Percentiles rank a stretch among this genome's conserved stretches.
phyloP scores from a whole-genome alignment of 2,888 invertebrate genomes.

The Rhingia rostrata region DNA sequence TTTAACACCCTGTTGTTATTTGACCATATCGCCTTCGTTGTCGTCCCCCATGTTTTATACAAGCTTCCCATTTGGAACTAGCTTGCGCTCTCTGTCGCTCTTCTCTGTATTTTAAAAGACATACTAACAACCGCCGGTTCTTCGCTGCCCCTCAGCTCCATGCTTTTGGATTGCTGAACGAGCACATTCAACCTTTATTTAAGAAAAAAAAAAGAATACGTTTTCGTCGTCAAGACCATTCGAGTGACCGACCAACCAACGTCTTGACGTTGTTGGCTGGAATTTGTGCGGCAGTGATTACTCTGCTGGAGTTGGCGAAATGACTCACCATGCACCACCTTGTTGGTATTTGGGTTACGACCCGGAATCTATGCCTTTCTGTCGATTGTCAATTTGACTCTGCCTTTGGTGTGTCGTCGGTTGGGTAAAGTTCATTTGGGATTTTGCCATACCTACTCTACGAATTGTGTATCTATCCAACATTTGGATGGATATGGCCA shows the following conservation, averaged over 20 bases:
- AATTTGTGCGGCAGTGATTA: background rate
- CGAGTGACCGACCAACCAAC: constrained; percentile 18
- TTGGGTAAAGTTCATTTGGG: constrained; percentile 37
- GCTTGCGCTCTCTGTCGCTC: constrained; percentile 68
- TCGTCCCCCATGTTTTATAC: constrained; percentile 60
- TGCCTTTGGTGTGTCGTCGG: background rate
- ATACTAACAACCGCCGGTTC: constrained; percentile 64
- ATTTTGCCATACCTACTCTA: constrained; percentile 16
- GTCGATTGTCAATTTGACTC: constrained; percentile 11
- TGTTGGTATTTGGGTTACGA: constrained; percentile 51
- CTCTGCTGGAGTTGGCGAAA: background rate
- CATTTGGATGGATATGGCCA: constrained; percentile 12
- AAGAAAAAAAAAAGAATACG: constrained; percentile 27
- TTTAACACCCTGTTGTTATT: constrained; percentile 64
- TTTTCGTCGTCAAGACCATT: constrained; percentile 35
- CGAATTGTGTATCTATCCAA: background rate
- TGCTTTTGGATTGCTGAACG: constrained; percentile 37
- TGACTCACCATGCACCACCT: constrained; percentile 55
- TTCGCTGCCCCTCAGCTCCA: constrained; percentile 31
- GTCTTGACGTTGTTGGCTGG: constrained; percentile 2
- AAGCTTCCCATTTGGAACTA: constrained; percentile 67
- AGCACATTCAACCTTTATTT: constrained; percentile 70
- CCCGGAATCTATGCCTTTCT: constrained; percentile 29
- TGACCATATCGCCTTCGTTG: constrained; percentile 38
- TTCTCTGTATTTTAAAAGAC: constrained; percentile 65